Percentiles rank a stretch among this genome's conserved stretches.
Conservation (phyloP, 2,888 invertebrate genomes). For the Dromius quadrimaculatus region DNA sequence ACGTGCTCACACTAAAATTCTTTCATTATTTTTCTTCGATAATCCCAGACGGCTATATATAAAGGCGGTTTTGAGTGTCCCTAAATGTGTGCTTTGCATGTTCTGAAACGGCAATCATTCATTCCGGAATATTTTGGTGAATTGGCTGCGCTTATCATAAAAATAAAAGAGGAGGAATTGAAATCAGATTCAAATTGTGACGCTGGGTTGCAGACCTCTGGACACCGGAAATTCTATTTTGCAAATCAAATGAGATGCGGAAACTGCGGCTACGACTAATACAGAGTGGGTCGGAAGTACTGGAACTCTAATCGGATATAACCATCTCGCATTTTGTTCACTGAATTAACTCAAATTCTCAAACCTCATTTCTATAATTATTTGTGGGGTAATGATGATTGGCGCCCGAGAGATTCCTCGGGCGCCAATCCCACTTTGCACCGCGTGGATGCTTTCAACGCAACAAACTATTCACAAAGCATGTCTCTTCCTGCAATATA, state of each 20-base stretch:
- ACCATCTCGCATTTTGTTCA: slow-evolving; percentile 30
- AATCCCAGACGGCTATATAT: slow-evolving; percentile 2
- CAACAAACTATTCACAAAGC: background rate
- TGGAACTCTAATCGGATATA: slow-evolving; percentile 28
- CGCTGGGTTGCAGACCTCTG: slow-evolving; percentile 26
- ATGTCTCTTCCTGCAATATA: background rate
- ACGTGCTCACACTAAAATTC: slow-evolving; percentile 28
- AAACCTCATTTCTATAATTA: no score
- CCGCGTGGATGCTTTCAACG: background rate
- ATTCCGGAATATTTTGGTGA: slow-evolving; percentile 31
- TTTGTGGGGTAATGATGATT: no score
- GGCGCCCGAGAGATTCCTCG: background rate
- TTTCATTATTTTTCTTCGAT: slow-evolving; percentile 47
- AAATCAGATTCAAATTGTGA: slow-evolving; percentile 32
- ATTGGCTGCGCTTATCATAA: slow-evolving; percentile 16
- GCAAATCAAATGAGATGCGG: slow-evolving; percentile 40
- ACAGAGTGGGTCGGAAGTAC: slow-evolving; percentile 6
- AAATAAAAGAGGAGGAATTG: slow-evolving; percentile 26
- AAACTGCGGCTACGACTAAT: slow-evolving; percentile 23
- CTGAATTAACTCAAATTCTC: slow-evolving; percentile 6
- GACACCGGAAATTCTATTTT: slow-evolving; percentile 40
- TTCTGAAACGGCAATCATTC: slow-evolving; percentile 37
- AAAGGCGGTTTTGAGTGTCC: background rate
- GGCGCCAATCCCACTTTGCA: background rate
- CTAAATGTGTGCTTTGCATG: slow-evolving; percentile 43